phyloP scores from a whole-genome alignment of 1,140 invertebrate genomes.

The Hyphantria cunea region DNA sequence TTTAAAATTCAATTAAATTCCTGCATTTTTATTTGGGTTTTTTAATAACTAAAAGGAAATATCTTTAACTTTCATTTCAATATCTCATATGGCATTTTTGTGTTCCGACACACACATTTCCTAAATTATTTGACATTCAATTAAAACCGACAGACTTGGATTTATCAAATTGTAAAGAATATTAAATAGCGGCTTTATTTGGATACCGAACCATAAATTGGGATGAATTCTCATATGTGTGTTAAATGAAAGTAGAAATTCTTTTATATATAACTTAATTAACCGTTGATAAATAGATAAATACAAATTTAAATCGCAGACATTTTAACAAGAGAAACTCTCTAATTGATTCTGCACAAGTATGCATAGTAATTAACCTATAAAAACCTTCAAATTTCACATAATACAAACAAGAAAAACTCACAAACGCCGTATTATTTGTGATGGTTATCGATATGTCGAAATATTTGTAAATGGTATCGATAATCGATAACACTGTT shows the following conservation, averaged over 20 bases:
- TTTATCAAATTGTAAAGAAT: conserved; percentile 5
- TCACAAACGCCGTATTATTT: conserved; percentile 7
- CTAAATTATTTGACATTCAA: background rate
- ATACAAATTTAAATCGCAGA: conserved; percentile 9
- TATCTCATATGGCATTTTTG: too few relatives aligned
- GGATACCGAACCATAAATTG: conserved; percentile 1
- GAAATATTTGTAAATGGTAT: conserved; percentile 77
- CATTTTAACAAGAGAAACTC: conserved; percentile 16
- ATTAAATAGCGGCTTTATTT: conserved; percentile 1
- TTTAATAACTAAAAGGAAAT: too few relatives aligned
- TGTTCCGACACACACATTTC: background rate
- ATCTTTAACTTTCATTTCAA: too few relatives aligned
- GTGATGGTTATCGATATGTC: conserved; percentile 67
- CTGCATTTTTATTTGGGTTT: too few relatives aligned
- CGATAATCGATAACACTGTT: conserved; percentile 64
- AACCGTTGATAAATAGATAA: conserved; percentile 15
- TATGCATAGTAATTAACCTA: conserved; percentile 15
- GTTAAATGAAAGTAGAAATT: conserved; percentile 16
- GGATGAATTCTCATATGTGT: conserved; percentile 3
- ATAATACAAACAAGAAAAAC: conserved; percentile 5
- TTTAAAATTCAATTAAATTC: too few relatives aligned
- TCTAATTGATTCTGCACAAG: conserved; percentile 1
- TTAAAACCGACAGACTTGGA: background rate
- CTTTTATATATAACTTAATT: conserved; percentile 3
- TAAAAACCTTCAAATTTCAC: conserved; percentile 10